phyloP scores from a whole-genome alignment of 2,113 vertebrate genomes.

The Halcyon senegalensis region DNA sequence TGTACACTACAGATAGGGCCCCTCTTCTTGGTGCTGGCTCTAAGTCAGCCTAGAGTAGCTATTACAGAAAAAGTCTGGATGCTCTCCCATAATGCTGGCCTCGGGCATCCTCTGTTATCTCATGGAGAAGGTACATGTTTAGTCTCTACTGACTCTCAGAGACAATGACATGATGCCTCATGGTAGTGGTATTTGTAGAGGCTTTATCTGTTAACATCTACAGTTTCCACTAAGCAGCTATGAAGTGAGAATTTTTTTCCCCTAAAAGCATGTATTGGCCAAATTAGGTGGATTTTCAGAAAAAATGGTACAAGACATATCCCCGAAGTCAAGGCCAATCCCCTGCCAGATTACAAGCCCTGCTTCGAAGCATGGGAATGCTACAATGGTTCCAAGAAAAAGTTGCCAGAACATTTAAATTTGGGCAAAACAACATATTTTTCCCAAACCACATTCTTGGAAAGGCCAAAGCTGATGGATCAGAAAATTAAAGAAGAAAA shows the following conservation, averaged over 20 bases:
- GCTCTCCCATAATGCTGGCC: not conserved
- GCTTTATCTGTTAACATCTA: not conserved
- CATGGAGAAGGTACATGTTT: not conserved
- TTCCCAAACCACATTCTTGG: conserved; percentile 7
- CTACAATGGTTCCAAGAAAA: conserved; percentile 36
- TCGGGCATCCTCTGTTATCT: not conserved
- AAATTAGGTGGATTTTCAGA: conserved; percentile 31
- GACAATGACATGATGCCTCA: not conserved
- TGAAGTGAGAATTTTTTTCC: not conserved
- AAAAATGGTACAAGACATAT: not conserved
- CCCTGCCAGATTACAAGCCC: conserved; percentile 29
- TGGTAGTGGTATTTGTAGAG: not conserved
- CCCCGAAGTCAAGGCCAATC: not conserved
- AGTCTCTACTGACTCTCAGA: not conserved
- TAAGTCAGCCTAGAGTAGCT: not conserved
- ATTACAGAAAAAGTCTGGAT: not conserved
- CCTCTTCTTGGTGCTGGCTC: not conserved
- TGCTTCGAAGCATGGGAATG: conserved; percentile 34
- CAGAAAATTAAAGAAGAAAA: not conserved
- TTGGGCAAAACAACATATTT: conserved; percentile 37
- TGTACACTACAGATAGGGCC: not conserved
- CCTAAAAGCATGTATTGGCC: not conserved
- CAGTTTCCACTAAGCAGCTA: not conserved
- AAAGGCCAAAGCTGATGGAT: conserved; percentile 25
- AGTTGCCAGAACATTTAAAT: conserved; percentile 54